A percentile compares a stretch with the other conserved stretches of the same genome.
These are phyloP conservation scores for Aldrovandia affinis DNA, from an alignment of 2,797 vertebrate genomes.

Conservation along the genomic window DNA sequence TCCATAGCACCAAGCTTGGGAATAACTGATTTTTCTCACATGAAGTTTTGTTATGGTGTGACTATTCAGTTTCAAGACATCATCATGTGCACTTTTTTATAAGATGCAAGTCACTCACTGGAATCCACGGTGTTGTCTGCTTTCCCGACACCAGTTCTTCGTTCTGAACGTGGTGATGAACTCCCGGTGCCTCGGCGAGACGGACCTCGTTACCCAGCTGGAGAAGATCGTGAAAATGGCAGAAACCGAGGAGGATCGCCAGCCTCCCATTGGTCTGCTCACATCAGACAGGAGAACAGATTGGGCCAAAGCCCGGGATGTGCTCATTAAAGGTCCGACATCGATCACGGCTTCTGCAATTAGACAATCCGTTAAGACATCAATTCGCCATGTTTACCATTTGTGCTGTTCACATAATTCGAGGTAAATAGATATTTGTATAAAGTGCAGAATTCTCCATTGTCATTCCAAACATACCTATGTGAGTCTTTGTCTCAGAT, in stretches of 20 bases:
- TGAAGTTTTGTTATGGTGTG: not conserved
- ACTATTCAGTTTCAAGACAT: not conserved
- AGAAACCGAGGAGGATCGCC: slow-evolving; percentile 78
- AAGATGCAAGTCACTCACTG: not conserved
- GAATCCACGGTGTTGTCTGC: not conserved
- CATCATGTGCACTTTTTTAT: not conserved
- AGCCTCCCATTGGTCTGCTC: slow-evolving; percentile 88
- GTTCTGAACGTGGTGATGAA: slow-evolving; percentile 88
- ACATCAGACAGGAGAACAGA: slow-evolving; percentile 88
- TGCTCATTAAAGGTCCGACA: slow-evolving; percentile 85
- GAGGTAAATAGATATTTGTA: not conserved
- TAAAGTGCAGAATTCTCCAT: too few relatives aligned
- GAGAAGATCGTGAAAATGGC: slow-evolving; percentile 89
- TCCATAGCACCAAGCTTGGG: too few relatives aligned
- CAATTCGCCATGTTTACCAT: not conserved
- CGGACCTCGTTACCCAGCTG: slow-evolving; percentile 88
- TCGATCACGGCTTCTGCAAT: not conserved
- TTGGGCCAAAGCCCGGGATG: slow-evolving; percentile 87
- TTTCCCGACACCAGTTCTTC: slow-evolving; percentile 84
- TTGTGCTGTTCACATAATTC: not conserved
- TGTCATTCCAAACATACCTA: too few relatives aligned
- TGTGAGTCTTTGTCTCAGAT: slow-evolving; percentile 67
- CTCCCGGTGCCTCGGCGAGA: slow-evolving; percentile 83
- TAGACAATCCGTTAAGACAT: not conserved
- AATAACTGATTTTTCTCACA: too few relatives aligned